Base-by-base conservation (phyloP, 2,888 invertebrate genomes). In the Orthosia gracilis region DNA sequence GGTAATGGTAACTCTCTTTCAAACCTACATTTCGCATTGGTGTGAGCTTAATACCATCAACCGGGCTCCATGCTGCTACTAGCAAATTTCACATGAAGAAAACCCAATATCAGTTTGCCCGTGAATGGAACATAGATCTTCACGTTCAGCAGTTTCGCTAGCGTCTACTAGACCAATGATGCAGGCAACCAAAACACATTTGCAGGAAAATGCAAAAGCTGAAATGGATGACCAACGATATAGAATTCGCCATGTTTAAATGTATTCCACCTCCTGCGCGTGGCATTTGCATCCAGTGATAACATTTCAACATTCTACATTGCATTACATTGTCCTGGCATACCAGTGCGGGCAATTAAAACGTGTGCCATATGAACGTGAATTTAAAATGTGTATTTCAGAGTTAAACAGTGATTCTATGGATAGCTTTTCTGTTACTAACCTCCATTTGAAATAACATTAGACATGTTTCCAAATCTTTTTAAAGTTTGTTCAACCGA, bases 301-400 rank as follows among this genome's bases (percentile, higher is more conserved):
- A 50, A 40, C 21, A 69, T 69, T 50, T 50, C 21, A 68, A 68
- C 13, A 23, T 21, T 49, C 23, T 47, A 26, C 59, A 61, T 61
- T 49, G 21, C 47, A 61, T 49, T 31, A 21, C 31, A 49, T 31
- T 69, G 50, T 18, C 4, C 49, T 40, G 55, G 18, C 40, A 23
- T 13, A 66, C 4, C 17, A 17, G 7, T 40, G 54, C 23, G 65
- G 47, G 47, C 17, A 49, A 49, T n/a, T 63, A 55, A 31, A 50
- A 52, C n/a, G 9, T 9, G 26, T 31, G 50, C 11, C 17, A 9
- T 52, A 50, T 15, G 23, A 47, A 26, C 5, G 0, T 66, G 3
- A 4, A 65, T 54, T 40, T 54, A 21, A 55, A 61, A 17, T 21
- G 7, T 9, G 2, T 61, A 5, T 61, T 61, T 17, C 4, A 26